Conservation (phyloP, 1,140 invertebrate species). For the Glossosoma conforme region DNA sequence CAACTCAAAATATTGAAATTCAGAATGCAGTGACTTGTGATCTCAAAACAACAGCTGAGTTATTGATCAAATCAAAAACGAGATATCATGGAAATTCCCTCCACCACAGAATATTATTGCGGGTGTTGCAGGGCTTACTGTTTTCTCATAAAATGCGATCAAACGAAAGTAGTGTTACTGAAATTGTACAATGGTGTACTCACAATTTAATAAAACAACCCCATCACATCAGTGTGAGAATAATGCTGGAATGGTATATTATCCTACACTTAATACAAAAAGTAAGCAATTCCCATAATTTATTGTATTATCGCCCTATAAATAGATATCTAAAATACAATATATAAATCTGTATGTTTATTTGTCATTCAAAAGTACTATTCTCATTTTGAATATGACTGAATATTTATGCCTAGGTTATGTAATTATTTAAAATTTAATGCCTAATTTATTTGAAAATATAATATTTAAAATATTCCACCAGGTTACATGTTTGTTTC, state of each 20-base stretch:
- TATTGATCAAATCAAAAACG: conserved; percentile 14
- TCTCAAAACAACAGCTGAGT: conserved; percentile 7
- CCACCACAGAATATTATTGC: conserved; percentile 24
- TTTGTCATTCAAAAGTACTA: too few species aligned
- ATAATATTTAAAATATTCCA: too few species aligned
- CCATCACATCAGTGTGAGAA: conserved; percentile 23
- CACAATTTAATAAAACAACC: conserved; percentile 22
- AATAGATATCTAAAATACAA: too few species aligned
- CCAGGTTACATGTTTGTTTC: too few species aligned
- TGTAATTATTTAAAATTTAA: too few species aligned
- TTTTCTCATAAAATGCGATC: conserved; percentile 14
- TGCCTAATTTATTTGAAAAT: too few species aligned
- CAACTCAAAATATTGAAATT: conserved; percentile 8
- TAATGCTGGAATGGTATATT: conserved; percentile 28
- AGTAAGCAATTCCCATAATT: conserved; percentile 8
- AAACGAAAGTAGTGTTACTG: not conserved
- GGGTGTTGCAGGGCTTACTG: conserved; percentile 19
- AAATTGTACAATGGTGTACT: conserved; percentile 24
- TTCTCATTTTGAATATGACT: too few species aligned
- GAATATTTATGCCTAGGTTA: too few species aligned
- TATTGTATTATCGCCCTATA: not conserved
- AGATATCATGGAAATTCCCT: conserved; percentile 27
- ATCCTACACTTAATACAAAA: conserved; percentile 19
- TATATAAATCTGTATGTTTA: too few species aligned
- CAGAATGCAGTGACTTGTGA: conserved; percentile 9